Base-by-base conservation (phyloP, 2,113 vertebrate species). In the Oostethus manadensis region DNA sequence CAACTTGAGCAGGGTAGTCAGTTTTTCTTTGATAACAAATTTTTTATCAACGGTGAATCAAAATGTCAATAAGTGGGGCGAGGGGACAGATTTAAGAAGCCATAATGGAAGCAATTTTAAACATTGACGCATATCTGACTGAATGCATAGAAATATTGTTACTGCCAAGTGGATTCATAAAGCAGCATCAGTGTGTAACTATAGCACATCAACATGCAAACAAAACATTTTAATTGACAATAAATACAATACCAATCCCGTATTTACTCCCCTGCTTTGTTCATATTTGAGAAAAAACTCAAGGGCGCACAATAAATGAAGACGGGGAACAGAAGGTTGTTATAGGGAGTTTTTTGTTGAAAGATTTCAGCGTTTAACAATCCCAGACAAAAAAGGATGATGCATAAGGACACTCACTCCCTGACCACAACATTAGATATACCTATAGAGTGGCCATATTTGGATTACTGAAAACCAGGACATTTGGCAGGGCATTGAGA, bases 241-340 rank as follows among this genome's bases (percentile, higher is more conserved):
- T 11, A 38, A 59, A 57, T 64, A 38, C 62, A 59, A 58, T 42
- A 9, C 38, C 38, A 33, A 33, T 33, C 23, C 7, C 7, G 29
- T 33, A 33, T 42, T 42, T 3, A 1, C 14, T 42, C 38, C 13
- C 38, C 13, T 42, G 38, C 38, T 38, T 38, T 38, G 9, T 38
- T 8, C 35, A 10, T 10, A 11, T 38, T 2, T 14, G 13, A 42
- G 64, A 73, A 58, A 50, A 53, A 75, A 76, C 83, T 84, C 81
- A 84, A 78, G 74, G 66, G 77, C 60, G 70, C 48, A 23, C 62
- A 64, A 65, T 77, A 81, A 82, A 75, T 62, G 76, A 62, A 79
- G 58, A 82, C 51, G 57, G 74, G 57, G 76, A 68, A 73, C 47
- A 66, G 64, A 70, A 82, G 73, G 81, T 40, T 40, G 38, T 40